Conservation (phyloP, 1,140 invertebrate genomes). For the Drosophila tristis region DNA sequence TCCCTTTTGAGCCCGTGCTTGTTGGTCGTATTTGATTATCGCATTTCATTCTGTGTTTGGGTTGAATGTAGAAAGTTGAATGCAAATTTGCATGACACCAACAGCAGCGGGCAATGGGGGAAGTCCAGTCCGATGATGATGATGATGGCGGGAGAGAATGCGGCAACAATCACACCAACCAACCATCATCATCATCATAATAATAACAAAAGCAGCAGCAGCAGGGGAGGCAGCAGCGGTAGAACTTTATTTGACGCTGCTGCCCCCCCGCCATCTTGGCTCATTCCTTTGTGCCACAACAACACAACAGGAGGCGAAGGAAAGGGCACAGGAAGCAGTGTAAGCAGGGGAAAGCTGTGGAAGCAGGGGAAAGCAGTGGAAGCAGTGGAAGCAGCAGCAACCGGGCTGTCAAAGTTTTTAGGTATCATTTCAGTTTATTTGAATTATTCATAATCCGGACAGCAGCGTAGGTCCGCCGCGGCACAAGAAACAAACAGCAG, state of each 20-base stretch:
- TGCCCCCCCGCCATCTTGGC: slow-evolving; percentile 13
- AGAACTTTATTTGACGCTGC: slow-evolving; percentile 69
- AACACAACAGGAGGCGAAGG: not conserved
- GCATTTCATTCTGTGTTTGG: slow-evolving; percentile 79
- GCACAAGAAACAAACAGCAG: slow-evolving; percentile 61
- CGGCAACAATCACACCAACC: slow-evolving; percentile 73
- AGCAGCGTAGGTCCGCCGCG: slow-evolving; percentile 50
- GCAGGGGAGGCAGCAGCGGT: slow-evolving; percentile 27
- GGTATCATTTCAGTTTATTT: slow-evolving; percentile 83
- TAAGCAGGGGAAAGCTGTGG: not conserved
- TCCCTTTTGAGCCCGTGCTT: slow-evolving; percentile 69
- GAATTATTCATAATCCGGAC: slow-evolving; percentile 80
- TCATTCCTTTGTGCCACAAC: slow-evolving; percentile 28
- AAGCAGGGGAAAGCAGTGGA: not conserved
- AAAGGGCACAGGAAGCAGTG: not conserved
- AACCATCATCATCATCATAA: slow-evolving; percentile 50
- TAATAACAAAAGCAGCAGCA: slow-evolving; percentile 69
- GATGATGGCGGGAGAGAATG: slow-evolving; percentile 7
- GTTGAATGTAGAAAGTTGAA: slow-evolving; percentile 78
- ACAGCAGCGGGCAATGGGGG: slow-evolving; percentile 31
- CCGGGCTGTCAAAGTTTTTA: slow-evolving; percentile 78
- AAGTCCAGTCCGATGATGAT: not conserved
- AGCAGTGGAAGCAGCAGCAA: not conserved
- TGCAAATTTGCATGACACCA: slow-evolving; percentile 80
- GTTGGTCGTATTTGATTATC: slow-evolving; percentile 79